Evolutionary conservation across 1,140 invertebrate genomes (phyloP), one percentile per base, ranked within the genome.

Genomic region (Orchestia grillus): DNA sequence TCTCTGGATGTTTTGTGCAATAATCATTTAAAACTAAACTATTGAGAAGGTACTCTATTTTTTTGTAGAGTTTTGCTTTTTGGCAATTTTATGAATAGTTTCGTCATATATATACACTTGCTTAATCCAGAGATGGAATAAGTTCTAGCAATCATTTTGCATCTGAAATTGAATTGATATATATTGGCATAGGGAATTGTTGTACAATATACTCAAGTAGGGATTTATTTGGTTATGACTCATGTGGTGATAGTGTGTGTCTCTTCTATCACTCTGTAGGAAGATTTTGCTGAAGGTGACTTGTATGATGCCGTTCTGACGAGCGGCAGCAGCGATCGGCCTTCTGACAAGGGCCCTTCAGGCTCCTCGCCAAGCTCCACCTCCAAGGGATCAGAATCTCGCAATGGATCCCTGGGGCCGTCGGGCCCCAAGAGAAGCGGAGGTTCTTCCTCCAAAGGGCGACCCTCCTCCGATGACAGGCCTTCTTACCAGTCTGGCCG

Each of bases 401-500:
- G 97, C 77, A 97, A 96, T 88, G 96, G 96, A 44, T 57, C 90
- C 4, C 47, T 57, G n/a, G 95, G 96, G 43, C 77, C 77, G 28
- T 53, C 96, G 8, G 77, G 87, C 16, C 77, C 41, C 11, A 77
- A 62, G 40, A 92, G 95, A n/a, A 16, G 41, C 42, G 92, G 96
- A 3, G 53, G 96, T 8, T 96, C 96, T 45, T 96, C 96, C 19
- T 62, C 53, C 42, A 42, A 62, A 92, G 43, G 95, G 62, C 43
- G 87, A 43, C 44, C 96, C 95, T n/a, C 96, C 96, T 90, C 96
- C 23, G 96, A 96, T 44, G 96, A 96, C n/a, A 62, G 97, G 19
- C 53, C 96, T 40, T 95, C 94, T 77, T 96, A 97, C 87, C 96
- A 96, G 44, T 96, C 96, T 41, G 96, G 96, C 87, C 98, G 98